Percentiles rank a stretch among this genome's conserved stretches.
phyloP scores from a whole-genome alignment of 2,113 vertebrate genomes.

The Odontophorus gujanensis region DNA sequence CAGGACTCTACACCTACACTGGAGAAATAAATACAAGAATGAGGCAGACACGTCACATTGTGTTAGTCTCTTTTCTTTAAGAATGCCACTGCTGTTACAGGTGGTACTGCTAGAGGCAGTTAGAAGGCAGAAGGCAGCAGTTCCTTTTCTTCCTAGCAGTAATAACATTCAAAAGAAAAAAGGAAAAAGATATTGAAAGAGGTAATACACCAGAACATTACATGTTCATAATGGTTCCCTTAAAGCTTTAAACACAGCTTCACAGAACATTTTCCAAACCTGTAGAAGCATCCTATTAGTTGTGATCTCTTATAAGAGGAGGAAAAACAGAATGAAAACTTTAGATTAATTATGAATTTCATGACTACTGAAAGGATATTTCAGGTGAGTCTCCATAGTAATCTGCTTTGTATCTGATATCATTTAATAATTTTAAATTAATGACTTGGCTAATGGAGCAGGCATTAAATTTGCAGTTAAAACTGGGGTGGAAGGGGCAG shows the following conservation, averaged over 20 bases:
- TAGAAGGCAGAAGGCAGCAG: neutral
- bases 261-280: constrained; percentile 3
- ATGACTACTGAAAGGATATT: constrained; percentile 15
- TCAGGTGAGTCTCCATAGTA: constrained; percentile 45
- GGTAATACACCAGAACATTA: neutral
- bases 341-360: constrained; percentile 41
- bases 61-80: neutral
- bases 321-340: constrained; percentile 30
- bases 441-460: constrained; percentile 5
- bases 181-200: neutral
- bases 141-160: neutral
- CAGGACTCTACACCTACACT: neutral
- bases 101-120: neutral
- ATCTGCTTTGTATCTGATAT: constrained; percentile 1
- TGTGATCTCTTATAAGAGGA: neutral
- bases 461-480: constrained; percentile 1
- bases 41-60: neutral
- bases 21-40: neutral
- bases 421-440: constrained; percentile 36
- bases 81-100: neutral
- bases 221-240: neutral
- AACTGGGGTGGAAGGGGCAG: neutral
- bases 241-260: constrained; percentile 25
- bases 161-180: neutral
- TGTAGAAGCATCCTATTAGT: neutral